Evolutionary conservation across 1,140 invertebrate genomes (phyloP), one percentile per base, ranked within the genome.

Genomic region (Macrocentrus cingulum): DNA sequence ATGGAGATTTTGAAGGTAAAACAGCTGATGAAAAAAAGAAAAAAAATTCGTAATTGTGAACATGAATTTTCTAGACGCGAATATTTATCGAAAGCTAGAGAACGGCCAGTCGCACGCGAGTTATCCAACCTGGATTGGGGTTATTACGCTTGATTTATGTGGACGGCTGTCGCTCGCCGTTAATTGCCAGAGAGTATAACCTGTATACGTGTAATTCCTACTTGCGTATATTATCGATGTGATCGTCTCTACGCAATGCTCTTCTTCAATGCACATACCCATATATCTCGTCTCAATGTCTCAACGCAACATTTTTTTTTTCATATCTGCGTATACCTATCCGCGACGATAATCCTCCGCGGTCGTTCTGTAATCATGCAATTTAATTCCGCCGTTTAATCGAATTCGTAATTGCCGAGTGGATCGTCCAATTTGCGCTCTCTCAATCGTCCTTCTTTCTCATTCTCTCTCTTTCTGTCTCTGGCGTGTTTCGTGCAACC

Each of bases 71-170:
- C 25, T 5, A 9, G 4, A 9, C 9, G 4, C 9, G 25, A 9
- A 9, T 4, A 29, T 29, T 29, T 29, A 29, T 29, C 9, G 25
- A 29, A 29, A 29, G 25, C 25, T 29, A 29, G 25, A 29, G 32
- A 36, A 52, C n/a, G 16, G 18, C 7, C 29, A 11, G 46, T 23
- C 46, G 46, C 32, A 52, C 50, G 50, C 50, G 50, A 41, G 32
- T 52, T 52, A 39, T 39, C 50, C 50, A 49, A 19, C 41, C 29
- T 22, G 55, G 20, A 49, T 57, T 57, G 46, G 55, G 44, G 55
- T 57, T 57, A 57, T 57, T 57, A 57, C n/a, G 19, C 32, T 44
- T 57, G 55, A 57, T 57, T 57, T 57, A 57, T 57, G 55, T 57
- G 5, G 55, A 57, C 44, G 32, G 55, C 36, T 50, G 44, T 57